Evolutionary conservation across 2,113 vertebrate genomes (phyloP).

Genomic region (Bambusicola thoracicus): DNA sequence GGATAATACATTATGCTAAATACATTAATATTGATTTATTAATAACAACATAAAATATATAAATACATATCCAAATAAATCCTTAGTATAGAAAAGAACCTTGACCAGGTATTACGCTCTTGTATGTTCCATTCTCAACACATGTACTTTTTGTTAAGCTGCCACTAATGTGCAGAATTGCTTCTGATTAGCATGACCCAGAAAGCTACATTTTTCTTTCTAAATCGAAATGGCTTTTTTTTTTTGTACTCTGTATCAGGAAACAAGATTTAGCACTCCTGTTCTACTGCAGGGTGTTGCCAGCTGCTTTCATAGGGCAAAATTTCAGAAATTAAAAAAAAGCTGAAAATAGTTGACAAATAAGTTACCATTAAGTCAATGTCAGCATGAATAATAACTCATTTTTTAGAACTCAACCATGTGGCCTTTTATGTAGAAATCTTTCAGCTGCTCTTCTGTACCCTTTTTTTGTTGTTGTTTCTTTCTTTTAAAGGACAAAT

Average conservation of each 20-base stretch:
- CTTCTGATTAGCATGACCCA: neutral
- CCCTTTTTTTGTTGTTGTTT: neutral
- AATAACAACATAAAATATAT: neutral
- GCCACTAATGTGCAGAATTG: rapidly evolving
- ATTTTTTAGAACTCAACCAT: neutral
- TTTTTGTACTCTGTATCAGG: neutral
- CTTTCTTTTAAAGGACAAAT: neutral
- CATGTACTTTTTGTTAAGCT: neutral
- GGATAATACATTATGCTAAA: neutral
- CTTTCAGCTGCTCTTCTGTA: neutral
- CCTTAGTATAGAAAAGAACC: neutral
- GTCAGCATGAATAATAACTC: neutral
- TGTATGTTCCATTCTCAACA: neutral
- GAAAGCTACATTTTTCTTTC: neutral
- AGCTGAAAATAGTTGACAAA: neutral
- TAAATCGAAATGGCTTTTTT: rapidly evolving
- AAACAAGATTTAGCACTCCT: neutral
- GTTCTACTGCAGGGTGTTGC: neutral
- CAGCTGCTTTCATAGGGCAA: neutral
- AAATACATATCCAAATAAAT: neutral
- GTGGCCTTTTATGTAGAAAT: neutral
- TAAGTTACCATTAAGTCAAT: neutral
- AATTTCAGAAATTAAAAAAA: neutral
- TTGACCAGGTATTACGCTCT: neutral
- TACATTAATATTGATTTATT: neutral